Evolutionary conservation across 2,888 invertebrate species (phyloP).

Genomic region (Drosophila neoperkinsi): DNA sequence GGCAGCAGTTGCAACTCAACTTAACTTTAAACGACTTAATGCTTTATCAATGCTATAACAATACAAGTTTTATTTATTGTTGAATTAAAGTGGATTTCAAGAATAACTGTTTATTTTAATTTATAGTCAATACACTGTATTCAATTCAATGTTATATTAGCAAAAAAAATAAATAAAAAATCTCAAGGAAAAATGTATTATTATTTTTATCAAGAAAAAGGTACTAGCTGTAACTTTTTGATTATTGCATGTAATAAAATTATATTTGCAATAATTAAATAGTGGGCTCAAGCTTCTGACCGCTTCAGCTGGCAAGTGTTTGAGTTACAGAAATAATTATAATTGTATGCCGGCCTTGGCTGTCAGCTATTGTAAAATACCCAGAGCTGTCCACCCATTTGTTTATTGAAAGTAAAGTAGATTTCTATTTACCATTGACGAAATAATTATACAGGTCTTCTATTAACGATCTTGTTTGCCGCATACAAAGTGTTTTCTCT

Average conservation of each 20-base stretch:
- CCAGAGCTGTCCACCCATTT: not conserved
- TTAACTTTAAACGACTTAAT: not conserved
- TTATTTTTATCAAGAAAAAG: not conserved
- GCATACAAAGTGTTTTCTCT: not conserved
- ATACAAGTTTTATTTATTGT: not conserved
- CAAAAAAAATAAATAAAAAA: not conserved
- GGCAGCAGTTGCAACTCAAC: not conserved
- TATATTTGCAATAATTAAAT: not conserved
- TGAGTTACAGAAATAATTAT: not conserved
- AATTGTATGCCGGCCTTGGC: not conserved
- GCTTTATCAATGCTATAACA: constrained; percentile 11
- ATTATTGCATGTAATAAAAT: not conserved
- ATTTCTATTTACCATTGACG: not conserved
- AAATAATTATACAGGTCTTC: not conserved
- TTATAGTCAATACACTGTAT: constrained; percentile 7
- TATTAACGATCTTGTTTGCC: not conserved
- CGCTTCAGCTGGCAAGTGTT: not conserved
- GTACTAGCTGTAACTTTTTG: not conserved
- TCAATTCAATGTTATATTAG: constrained; percentile 20
- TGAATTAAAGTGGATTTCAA: constrained; percentile 10
- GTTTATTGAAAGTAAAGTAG: not conserved
- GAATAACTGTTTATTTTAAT: constrained; percentile 18
- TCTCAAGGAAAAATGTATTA: not conserved
- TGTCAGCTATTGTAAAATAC: not conserved
- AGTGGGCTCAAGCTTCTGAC: not conserved